Evolutionary conservation across 2,113 vertebrate genomes (phyloP), one percentile per base, ranked within the genome.

Genomic region (Pomatostomus ruficeps): DNA sequence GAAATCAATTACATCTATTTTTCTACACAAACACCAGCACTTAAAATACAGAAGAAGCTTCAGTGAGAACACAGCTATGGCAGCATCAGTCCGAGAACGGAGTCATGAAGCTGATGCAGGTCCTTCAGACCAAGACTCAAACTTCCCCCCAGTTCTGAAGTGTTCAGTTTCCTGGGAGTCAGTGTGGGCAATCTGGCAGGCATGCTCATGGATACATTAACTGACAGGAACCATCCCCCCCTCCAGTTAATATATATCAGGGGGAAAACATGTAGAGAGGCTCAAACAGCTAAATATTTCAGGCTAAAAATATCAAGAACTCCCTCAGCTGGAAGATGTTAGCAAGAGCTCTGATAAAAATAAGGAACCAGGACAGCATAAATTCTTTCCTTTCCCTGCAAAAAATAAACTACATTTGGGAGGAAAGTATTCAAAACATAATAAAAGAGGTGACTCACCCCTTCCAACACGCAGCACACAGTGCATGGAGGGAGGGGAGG

Each of bases 261-360:
- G 23, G 63, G 58, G 14, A 73, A 93, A 92, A 94, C 35, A 72
- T 16, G 70, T 68, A 92, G 90, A 93, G 73, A 91, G 55, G 77
- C 81, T 91, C 85, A 88, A 94, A 89, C 10, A 85, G 75, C 90
- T 90, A 93, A 94, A 62, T 79, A 90, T 88, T 78, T 85, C 66
- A 62, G 29, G 77, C 87, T 95, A 95, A 96, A 96, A 96, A 89
- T 95, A 96, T 6, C 81, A 82, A 92, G 87, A 94, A 96, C 94
- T 97, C 84, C 85, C 95, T 96, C 95, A 96, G 81, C 91, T 96
- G 89, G 91, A 95, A 94, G 89, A 14, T 83, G 94, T 94, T 94
- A 94, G 71, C 80, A 92, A 89, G 77, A 91, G 33, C 61, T 85
- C 87, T 82, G 87, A 93, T 58, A 94, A 93, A 97, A 97, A 93